Conservation (phyloP, 2,797 vertebrate genomes). For the Phrynocephalus guinanensis region DNA sequence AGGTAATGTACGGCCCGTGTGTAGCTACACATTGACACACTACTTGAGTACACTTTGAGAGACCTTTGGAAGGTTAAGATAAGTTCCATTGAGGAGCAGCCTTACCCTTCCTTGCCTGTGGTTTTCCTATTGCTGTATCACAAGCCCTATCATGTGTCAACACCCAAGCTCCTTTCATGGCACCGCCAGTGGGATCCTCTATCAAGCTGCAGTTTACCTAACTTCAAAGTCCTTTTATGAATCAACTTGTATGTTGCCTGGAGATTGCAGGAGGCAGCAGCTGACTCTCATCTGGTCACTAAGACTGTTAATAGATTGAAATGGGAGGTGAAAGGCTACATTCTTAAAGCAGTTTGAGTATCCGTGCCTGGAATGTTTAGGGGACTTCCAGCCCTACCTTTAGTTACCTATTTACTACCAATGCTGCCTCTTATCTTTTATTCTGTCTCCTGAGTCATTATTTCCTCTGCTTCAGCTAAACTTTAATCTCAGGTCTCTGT, state of each 20-base stretch:
- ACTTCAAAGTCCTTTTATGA: background rate
- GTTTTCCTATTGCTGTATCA: slow-evolving; percentile 6
- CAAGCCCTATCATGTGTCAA: slow-evolving; percentile 23
- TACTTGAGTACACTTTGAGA: background rate
- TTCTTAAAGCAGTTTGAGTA: background rate
- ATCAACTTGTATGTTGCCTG: background rate
- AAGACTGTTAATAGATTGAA: background rate
- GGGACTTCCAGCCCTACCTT: slow-evolving; percentile 6
- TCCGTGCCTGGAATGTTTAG: slow-evolving; percentile 14
- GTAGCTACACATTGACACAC: background rate
- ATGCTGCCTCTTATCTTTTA: slow-evolving; percentile 55
- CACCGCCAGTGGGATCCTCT: rapidly evolving
- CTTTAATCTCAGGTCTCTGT: background rate
- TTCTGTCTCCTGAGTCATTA: slow-evolving; percentile 53
- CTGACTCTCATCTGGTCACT: background rate
- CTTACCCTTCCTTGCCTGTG: background rate
- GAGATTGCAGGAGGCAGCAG: background rate
- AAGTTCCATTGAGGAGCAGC: slow-evolving; percentile 9
- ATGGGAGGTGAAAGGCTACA: background rate
- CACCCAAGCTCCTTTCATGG: slow-evolving; percentile 28
- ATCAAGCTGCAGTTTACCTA: slow-evolving; percentile 20
- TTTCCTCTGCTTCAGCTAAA: slow-evolving; percentile 42
- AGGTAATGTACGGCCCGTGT: too few relatives aligned
- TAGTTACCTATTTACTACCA: background rate
- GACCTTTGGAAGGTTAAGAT: slow-evolving; percentile 25